Base-by-base conservation (phyloP, 2,113 vertebrate species). In the Hystrix brachyura region DNA sequence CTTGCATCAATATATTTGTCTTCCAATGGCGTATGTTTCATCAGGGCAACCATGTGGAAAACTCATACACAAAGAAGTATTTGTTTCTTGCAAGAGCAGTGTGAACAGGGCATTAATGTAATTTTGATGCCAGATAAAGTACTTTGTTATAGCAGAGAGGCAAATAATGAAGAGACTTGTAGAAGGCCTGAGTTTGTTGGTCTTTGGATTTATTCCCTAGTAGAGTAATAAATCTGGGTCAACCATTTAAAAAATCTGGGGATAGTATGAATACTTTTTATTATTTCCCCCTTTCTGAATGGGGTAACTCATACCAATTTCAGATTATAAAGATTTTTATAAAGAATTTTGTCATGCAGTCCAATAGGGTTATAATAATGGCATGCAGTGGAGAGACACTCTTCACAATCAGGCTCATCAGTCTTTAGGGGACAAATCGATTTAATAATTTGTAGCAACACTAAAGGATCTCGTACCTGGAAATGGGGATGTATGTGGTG, bases 81-180 rank as follows among this genome's bases (percentile, higher is more conserved):
- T 97, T 97, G 93, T 96, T 95, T 96, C 81, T 74, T 93, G 51
- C 32, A 85, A 90, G 94, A 93, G 80, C 55, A 92, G 53, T 84
- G 82, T 93, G 87, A 96, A 92, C 74, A 90, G 69, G 51, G 34
- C 46, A 95, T 95, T 94, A 92, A 91, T 95, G 48, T 93, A 95
- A 96, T 97, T 96, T 96, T 85, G 72, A 92, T 96, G 87, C 64
- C 67, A 91, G 57, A 94, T 93, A 92, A 89, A 94, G 29, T 92
- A 93, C 83, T 95, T 96, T 93, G 46, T 93, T 91, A 79, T 92
- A 95, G 83, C 69, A 81, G 62, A 71, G 82, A 95, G 53, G 51
- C 87, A 51, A 81, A 84, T 94, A 94, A 53, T 82, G 80, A 93
- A 97, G 86, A 76, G 51, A 87, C 59, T 48, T 94, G 93, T 0